A percentile compares a stretch with the other conserved stretches of the same genome.
These are phyloP conservation scores for Vespertilio murinus DNA, from an alignment of 2,797 vertebrate species.

Conservation along the genomic window DNA sequence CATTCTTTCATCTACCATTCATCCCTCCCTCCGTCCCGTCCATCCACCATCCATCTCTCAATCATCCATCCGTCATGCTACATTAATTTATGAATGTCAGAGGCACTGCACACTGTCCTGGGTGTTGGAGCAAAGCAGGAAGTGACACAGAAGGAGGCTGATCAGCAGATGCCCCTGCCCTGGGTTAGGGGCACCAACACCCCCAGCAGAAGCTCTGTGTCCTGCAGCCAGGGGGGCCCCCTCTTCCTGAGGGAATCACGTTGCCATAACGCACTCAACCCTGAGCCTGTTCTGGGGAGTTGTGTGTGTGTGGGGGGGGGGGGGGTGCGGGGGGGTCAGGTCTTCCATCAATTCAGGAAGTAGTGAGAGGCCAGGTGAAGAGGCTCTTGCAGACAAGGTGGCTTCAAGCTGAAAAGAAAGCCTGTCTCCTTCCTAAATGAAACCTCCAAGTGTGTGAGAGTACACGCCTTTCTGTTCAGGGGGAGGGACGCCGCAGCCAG, in stretches of 20 bases:
- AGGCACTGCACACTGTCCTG: not conserved
- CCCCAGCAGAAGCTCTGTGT: too few relatives aligned
- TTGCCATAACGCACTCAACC: not conserved
- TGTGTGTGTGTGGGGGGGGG: too few relatives aligned
- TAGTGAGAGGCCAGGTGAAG: not conserved
- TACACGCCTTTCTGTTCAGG: not conserved
- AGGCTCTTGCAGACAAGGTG: not conserved
- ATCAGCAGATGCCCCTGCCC: not conserved
- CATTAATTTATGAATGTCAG: not conserved
- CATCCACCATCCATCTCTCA: not conserved
- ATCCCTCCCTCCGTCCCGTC: not conserved
- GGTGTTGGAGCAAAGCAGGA: not conserved
- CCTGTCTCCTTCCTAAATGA: not conserved
- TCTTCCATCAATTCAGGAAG: not conserved
- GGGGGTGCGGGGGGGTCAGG: too few relatives aligned
- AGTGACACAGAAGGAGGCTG: not conserved
- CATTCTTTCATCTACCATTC: not conserved
- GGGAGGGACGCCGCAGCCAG: not conserved
- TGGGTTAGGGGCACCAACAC: not conserved
- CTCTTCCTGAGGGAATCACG: too few relatives aligned
- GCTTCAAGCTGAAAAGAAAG: not conserved
- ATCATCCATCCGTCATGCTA: not conserved
- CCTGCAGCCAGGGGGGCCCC: not conserved
- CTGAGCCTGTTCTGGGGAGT: too few relatives aligned
- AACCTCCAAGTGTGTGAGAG: not conserved